phyloP scores from a whole-genome alignment of 1,140 invertebrate genomes.

The Halesus radiatus region DNA sequence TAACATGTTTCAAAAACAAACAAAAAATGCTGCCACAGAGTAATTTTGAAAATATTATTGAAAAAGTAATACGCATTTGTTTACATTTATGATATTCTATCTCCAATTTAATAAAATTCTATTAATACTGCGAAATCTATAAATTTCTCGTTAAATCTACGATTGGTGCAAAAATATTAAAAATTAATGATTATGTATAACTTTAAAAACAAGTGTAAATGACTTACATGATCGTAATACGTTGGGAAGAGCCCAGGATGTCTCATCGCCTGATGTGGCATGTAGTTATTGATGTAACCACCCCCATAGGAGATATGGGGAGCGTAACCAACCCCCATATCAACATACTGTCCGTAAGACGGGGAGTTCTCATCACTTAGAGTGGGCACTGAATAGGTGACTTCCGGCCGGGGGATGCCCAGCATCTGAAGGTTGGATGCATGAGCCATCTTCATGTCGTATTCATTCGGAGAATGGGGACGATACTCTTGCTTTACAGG shows the following conservation, averaged over 20 bases:
- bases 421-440: not conserved
- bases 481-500: conserved; percentile 64
- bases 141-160: not conserved
- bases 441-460: not conserved
- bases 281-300: conserved; percentile 2
- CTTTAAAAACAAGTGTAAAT: not conserved
- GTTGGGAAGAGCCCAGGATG: conserved; percentile 20
- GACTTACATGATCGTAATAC: conserved; percentile 47
- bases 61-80: too few species aligned
- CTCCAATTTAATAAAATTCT: too few species aligned
- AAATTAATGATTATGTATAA: too few species aligned
- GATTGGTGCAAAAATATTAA: too few species aligned
- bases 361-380: not conserved
- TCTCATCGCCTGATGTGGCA: not conserved
- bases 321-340: not conserved
- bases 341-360: not conserved
- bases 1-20: too few species aligned
- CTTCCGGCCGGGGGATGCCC: not conserved
- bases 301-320: not conserved
- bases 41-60: too few species aligned
- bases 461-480: not conserved
- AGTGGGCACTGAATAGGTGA: not conserved
- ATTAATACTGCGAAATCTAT: too few species aligned
- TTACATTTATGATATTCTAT: too few species aligned
- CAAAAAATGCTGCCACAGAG: too few species aligned